phyloP scores from a whole-genome alignment of 2,888 invertebrate genomes.

The Schrankia costaestrigalis region DNA sequence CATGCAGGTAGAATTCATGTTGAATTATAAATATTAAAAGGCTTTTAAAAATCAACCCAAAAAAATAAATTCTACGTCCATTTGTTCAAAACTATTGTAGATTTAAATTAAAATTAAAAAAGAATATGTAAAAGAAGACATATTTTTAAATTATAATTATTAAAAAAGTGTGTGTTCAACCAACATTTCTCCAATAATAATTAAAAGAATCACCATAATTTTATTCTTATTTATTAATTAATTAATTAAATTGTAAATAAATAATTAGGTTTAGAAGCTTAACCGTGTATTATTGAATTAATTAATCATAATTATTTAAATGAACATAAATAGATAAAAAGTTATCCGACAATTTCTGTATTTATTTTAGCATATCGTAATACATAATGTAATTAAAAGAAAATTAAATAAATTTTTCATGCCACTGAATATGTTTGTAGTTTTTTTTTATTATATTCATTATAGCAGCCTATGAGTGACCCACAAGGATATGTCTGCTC shows the following conservation, averaged over 20 bases:
- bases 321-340: conserved; percentile 63
- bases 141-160: conserved; percentile 1
- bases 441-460: conserved; percentile 7
- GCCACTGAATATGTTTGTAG: conserved; percentile 66
- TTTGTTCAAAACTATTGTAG: too few relatives aligned
- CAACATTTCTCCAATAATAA: conserved; percentile 24
- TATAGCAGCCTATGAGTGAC: too few relatives aligned
- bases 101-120: too few relatives aligned
- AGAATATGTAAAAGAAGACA: not conserved
- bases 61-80: too few relatives aligned
- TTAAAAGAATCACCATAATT: conserved; percentile 22
- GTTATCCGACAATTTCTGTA: conserved; percentile 73
- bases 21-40: too few relatives aligned
- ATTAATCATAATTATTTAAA: conserved; percentile 64
- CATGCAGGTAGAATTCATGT: too few relatives aligned
- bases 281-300: conserved; percentile 58
- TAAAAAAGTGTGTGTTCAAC: conserved; percentile 23
- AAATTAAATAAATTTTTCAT: conserved; percentile 79
- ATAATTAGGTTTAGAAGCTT: conserved; percentile 67
- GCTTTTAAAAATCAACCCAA: too few relatives aligned
- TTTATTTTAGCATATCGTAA: conserved; percentile 77
- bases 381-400: conserved; percentile 72
- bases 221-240: conserved; percentile 58
- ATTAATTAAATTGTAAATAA: conserved; percentile 70
- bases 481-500: too few relatives aligned